Base-by-base conservation (phyloP, 1,140 invertebrate genomes). In the Aricia agestis region DNA sequence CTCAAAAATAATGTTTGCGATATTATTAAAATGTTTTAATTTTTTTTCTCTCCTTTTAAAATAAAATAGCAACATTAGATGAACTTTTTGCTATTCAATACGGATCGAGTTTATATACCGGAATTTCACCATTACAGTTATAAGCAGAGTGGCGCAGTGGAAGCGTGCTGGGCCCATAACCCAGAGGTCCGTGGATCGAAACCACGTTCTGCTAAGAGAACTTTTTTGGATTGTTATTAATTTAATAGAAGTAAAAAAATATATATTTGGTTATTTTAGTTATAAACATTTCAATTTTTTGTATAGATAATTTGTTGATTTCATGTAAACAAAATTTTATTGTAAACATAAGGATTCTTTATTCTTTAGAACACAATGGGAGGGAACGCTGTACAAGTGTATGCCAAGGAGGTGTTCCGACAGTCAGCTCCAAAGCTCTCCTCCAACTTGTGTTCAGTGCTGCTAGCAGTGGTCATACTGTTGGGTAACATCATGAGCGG, bases 121-220 rank as follows among this genome's bases (percentile, higher is more conserved):
- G 11, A 57, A 25, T 63, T 19, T 63, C 59, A 19, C 17, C 4
- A 7, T 9, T 1, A 9, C 10, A 1, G 0, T 11, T 17, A 63
- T 19, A 61, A 77, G 76, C 76, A 77, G 76, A 77, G 76, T 77
- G 76, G 76, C 76, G 76, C 76, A 77, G 76, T 80, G 76, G 78
- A 80, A 80, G 78, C 78, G 78, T 78, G 76, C 76, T 78, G 76
- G 81, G 83, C 84, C 84, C 84, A 86, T 86, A 86, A 86, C 84
- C 83, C 79, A 81, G 79, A 81, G 79, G 79, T 81, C 79, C 79
- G 79, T 81, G 79, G 79, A 81, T 81, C 78, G 83, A 85, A 85
- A 85, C 81, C 78, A 85, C 83, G 84, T 82, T 85, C 84, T 85
- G 84, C 82, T 85, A 85, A 1, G 7, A 9, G n/a, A 59, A 3